These are phyloP conservation scores for Scaptomyza tumidula DNA, from an alignment of 2,888 invertebrate genomes.

Conservation along the genomic window DNA sequence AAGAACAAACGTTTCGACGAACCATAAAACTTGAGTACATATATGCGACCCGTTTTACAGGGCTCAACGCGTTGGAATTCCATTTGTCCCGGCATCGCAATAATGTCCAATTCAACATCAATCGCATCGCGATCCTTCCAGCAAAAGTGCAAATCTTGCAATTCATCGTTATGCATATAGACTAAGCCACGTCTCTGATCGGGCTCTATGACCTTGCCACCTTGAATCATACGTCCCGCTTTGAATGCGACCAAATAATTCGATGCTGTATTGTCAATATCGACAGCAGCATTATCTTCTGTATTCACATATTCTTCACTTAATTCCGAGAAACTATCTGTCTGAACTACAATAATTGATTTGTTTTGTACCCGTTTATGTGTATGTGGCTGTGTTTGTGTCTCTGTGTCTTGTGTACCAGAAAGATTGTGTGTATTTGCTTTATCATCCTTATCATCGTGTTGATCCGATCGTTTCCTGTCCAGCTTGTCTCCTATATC, in stretches of 20 bases:
- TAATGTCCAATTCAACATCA: slow-evolving; percentile 94
- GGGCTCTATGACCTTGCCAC: slow-evolving; percentile 94
- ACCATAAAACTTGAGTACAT: slow-evolving; percentile 96
- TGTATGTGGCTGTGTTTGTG: neutral
- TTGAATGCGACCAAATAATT: slow-evolving; percentile 95
- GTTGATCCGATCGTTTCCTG: neutral
- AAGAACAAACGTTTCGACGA: slow-evolving; percentile 96
- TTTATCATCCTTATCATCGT: neutral
- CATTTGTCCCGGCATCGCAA: slow-evolving; percentile 98
- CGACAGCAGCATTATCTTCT: neutral
- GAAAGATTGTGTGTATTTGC: neutral
- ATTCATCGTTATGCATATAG: slow-evolving; percentile 97
- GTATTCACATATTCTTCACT: neutral
- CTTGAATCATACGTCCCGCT: slow-evolving; percentile 96
- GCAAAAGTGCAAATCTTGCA: slow-evolving; percentile 98
- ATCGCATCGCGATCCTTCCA: slow-evolving; percentile 98
- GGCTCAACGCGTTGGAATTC: slow-evolving; percentile 97
- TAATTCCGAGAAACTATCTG: neutral
- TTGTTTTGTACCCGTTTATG: neutral
- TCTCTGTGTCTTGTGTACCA: neutral
- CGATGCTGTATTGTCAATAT: neutral
- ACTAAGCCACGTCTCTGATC: slow-evolving; percentile 97
- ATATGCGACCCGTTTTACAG: slow-evolving; percentile 98
- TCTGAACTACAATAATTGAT: neutral
- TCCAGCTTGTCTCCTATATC: slow-evolving; percentile 20